These are phyloP conservation scores for Abscondita cerata DNA, from an alignment of 2,888 invertebrate genomes.

Conservation along the genomic window DNA sequence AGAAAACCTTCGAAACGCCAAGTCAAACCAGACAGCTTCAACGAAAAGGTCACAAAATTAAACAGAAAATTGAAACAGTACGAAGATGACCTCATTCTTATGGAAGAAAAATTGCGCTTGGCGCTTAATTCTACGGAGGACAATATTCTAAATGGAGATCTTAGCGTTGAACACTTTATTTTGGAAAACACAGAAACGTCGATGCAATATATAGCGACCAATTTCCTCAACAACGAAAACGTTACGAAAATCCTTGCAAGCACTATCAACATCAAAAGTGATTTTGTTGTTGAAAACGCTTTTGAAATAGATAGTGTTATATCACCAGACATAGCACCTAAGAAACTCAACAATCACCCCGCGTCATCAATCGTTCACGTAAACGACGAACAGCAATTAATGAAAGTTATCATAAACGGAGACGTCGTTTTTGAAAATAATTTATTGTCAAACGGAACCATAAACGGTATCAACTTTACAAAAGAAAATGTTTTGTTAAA, in stretches of 20 bases:
- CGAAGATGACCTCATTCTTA: constrained; percentile 11
- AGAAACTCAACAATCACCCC: constrained; percentile 48
- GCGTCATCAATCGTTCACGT: constrained; percentile 40
- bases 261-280: constrained; percentile 44
- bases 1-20: too few relatives aligned
- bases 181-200: constrained; percentile 41
- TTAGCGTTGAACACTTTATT: constrained; percentile 45
- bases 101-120: constrained; percentile 24
- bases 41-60: not conserved
- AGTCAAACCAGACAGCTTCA: too few relatives aligned
- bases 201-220: constrained; percentile 44
- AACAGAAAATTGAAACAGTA: not conserved
- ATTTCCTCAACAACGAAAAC: constrained; percentile 46
- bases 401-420: constrained; percentile 49
- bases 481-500: constrained; percentile 49
- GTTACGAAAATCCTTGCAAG: constrained; percentile 45
- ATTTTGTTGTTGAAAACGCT: constrained; percentile 42
- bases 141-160: constrained; percentile 39
- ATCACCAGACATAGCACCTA: constrained; percentile 44
- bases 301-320: constrained; percentile 47
- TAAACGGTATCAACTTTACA: constrained; percentile 50
- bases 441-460: constrained; percentile 43
- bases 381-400: constrained; percentile 40
- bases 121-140: constrained; percentile 16
- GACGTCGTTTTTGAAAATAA: constrained; percentile 46